phyloP scores from a whole-genome alignment of 2,888 invertebrate genomes.

The Carpatolechia fugitivella region DNA sequence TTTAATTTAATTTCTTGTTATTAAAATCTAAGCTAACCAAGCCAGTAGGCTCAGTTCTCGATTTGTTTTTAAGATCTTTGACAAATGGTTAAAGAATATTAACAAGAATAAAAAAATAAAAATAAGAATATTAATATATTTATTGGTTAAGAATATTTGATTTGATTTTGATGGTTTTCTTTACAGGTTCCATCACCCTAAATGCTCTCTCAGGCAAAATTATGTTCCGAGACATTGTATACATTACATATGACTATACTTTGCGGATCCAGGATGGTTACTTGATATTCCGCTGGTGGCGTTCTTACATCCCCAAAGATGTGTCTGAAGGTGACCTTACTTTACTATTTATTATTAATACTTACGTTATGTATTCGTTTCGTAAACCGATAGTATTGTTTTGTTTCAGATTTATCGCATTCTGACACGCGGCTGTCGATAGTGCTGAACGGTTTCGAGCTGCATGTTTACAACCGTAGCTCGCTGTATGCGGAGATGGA shows the following conservation, averaged over 20 bases:
- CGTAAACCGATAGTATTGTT: background rate
- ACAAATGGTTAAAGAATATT: too few species aligned
- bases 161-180: too few species aligned
- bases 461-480: constrained; percentile 96
- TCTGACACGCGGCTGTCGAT: constrained; percentile 95
- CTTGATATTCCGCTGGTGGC: constrained; percentile 99
- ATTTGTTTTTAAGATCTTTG: too few species aligned
- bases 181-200: constrained; percentile 93
- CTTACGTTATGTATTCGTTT: too few species aligned
- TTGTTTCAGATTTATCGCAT: constrained; percentile 91
- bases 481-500: constrained; percentile 92
- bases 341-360: background rate
- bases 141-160: too few species aligned
- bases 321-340: constrained; percentile 89
- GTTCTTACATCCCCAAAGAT: constrained; percentile 96
- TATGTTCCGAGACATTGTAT: constrained; percentile 97
- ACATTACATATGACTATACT: constrained; percentile 95
- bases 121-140: too few species aligned
- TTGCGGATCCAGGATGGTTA: constrained; percentile 97
- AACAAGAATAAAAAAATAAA: too few species aligned
- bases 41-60: too few species aligned
- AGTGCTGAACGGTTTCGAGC: constrained; percentile 95
- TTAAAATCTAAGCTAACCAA: too few species aligned
- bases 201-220: constrained; percentile 98
- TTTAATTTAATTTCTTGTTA: too few species aligned